Conservation (phyloP, 2,888 invertebrate genomes). For the Willowsia nigromaculata region DNA sequence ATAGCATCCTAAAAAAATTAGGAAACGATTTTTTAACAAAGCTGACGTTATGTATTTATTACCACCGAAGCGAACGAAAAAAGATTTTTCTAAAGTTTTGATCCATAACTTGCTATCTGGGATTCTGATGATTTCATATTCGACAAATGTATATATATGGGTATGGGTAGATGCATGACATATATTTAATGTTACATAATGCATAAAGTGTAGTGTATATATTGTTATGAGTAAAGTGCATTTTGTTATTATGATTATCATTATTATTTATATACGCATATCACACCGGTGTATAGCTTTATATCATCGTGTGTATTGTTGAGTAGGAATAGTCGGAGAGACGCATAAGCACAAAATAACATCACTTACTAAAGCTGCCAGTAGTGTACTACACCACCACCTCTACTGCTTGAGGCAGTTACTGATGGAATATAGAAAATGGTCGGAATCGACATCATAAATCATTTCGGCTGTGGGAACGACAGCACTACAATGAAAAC, state of each 20-base stretch:
- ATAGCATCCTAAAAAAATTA: slow-evolving; percentile 30
- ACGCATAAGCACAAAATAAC: slow-evolving; percentile 22
- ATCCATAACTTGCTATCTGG: slow-evolving; percentile 56
- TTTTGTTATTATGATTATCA: slow-evolving; percentile 46
- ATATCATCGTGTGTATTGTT: slow-evolving; percentile 31
- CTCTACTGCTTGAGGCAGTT: slow-evolving; percentile 62
- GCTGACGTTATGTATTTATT: slow-evolving; percentile 63
- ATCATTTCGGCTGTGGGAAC: slow-evolving; percentile 78
- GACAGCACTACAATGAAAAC: slow-evolving; percentile 79
- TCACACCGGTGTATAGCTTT: slow-evolving; percentile 10
- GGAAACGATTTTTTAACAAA: slow-evolving; percentile 40
- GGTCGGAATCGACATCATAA: slow-evolving; percentile 78
- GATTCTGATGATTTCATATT: slow-evolving; percentile 47
- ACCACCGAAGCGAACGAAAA: slow-evolving; percentile 63
- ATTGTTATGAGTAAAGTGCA: slow-evolving; percentile 51
- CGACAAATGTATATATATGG: neutral
- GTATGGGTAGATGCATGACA: too few species aligned
- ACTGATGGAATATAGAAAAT: slow-evolving; percentile 77
- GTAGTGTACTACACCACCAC: slow-evolving; percentile 13
- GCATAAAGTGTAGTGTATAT: too few species aligned
- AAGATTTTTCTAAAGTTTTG: slow-evolving; percentile 63
- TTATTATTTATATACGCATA: slow-evolving; percentile 21
- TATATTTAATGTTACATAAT: too few species aligned
- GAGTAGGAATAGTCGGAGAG: neutral
- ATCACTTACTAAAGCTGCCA: neutral